phyloP scores from a whole-genome alignment of 1,140 invertebrate species.

The Triops cancriformis region DNA sequence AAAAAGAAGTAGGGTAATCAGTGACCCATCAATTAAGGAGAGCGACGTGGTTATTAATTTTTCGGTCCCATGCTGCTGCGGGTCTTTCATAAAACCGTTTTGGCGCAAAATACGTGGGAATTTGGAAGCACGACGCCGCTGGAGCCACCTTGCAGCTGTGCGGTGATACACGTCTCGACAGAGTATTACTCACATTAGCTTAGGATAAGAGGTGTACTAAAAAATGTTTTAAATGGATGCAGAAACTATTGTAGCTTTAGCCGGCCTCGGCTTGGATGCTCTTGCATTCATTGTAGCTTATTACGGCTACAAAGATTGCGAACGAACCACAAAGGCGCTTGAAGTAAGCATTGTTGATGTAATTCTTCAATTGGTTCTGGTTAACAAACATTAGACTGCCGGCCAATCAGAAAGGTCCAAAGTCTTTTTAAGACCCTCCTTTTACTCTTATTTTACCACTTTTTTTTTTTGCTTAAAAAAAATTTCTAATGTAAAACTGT shows the following conservation, averaged over 20 bases:
- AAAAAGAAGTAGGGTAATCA: too few species aligned
- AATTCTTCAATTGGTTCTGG: neutral
- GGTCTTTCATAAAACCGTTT: too few species aligned
- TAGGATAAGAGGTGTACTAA: neutral
- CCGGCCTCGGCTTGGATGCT: neutral
- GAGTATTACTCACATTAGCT: neutral
- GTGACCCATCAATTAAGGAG: too few species aligned
- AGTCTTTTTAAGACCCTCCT: too few species aligned
- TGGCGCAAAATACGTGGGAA: too few species aligned
- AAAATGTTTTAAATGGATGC: neutral
- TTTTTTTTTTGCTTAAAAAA: too few species aligned
- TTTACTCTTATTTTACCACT: too few species aligned
- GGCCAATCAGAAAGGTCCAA: too few species aligned
- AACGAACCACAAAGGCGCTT: neutral
- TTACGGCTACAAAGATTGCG: neutral
- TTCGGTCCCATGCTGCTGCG: too few species aligned
- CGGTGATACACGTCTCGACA: neutral
- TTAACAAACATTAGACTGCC: neutral
- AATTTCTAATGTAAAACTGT: neutral
- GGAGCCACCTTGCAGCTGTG: too few species aligned
- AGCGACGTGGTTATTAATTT: too few species aligned
- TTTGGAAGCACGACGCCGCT: too few species aligned
- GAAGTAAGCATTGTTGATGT: neutral
- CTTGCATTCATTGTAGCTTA: neutral
- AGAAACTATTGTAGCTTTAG: neutral